Percentiles rank a stretch among this genome's conserved stretches.
These are phyloP conservation scores for Drosophila elegans DNA, from an alignment of 1,140 invertebrate genomes.

Conservation along the genomic window DNA sequence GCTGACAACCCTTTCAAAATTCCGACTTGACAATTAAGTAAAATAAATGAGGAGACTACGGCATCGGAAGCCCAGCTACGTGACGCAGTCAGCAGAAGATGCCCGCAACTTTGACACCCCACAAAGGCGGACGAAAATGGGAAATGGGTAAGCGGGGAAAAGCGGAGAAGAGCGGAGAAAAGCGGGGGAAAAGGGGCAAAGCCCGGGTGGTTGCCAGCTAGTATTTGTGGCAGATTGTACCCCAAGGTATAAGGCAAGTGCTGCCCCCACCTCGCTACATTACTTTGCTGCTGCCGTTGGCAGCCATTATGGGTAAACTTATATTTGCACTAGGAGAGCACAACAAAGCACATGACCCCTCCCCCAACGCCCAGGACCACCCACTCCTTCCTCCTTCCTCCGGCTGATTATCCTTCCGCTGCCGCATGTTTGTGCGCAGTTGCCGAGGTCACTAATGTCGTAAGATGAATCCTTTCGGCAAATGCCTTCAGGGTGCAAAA, in stretches of 20 bases:
- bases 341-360: conserved; percentile 63
- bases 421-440: conserved; percentile 76
- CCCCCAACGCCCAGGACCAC: conserved; percentile 4
- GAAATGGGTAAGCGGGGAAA: conserved; percentile 1
- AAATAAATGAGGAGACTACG: conserved; percentile 77
- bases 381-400: background rate
- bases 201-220: conserved; percentile 42
- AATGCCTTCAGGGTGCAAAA: conserved; percentile 83
- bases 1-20: conserved; percentile 78
- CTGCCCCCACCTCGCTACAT: conserved; percentile 8
- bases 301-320: conserved; percentile 80
- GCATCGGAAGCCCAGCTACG: conserved; percentile 51
- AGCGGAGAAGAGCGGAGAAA: background rate
- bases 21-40: conserved; percentile 82
- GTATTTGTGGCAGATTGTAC: conserved; percentile 80
- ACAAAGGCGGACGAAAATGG: conserved; percentile 1
- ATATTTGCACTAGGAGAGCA: conserved; percentile 77
- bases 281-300: conserved; percentile 50
- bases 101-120: conserved; percentile 75
- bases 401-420: conserved; percentile 40
- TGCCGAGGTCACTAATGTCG: conserved; percentile 83
- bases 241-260: conserved; percentile 68
- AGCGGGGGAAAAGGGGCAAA: background rate
- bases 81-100: conserved; percentile 69
- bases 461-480: conserved; percentile 84